A percentile compares a stretch with the other conserved stretches of the same genome.
Evolutionary conservation across 2,888 invertebrate species (phyloP).

Genomic region (Caenorhabditis sp.): DNA sequence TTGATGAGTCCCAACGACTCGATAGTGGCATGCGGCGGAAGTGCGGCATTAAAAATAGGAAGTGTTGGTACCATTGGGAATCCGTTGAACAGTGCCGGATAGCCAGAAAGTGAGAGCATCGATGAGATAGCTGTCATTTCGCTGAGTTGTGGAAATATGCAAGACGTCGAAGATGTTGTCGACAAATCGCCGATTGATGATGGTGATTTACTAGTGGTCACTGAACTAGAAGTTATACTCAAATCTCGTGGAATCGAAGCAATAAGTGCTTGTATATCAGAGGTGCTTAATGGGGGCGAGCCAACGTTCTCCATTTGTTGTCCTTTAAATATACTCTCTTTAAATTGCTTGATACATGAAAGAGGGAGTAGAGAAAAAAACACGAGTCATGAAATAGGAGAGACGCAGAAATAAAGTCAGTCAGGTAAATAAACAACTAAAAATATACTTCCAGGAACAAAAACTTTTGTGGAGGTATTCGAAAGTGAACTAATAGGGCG

Average conservation of each 20-base stretch:
- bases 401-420: too few relatives aligned
- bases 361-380: too few relatives aligned
- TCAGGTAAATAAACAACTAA: too few relatives aligned
- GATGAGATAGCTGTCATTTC: slow-evolving; percentile 30
- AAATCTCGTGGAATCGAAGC: slow-evolving; percentile 34
- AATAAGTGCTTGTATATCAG: slow-evolving; percentile 38
- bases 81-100: slow-evolving; percentile 20
- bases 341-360: neutral
- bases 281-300: slow-evolving; percentile 7
- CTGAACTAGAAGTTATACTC: slow-evolving; percentile 9
- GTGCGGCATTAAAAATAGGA: slow-evolving; percentile 18
- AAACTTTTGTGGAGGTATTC: too few relatives aligned
- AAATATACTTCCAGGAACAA: too few relatives aligned
- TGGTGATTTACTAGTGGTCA: slow-evolving; percentile 13
- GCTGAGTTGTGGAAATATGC: slow-evolving; percentile 31
- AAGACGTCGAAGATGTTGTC: slow-evolving; percentile 23
- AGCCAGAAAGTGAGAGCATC: slow-evolving; percentile 26
- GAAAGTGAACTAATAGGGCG: too few relatives aligned
- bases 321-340: neutral
- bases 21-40: slow-evolving; percentile 35
- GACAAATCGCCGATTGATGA: slow-evolving; percentile 32
- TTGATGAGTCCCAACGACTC: slow-evolving; percentile 40
- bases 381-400: too few relatives aligned
- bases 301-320: neutral
- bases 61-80: slow-evolving; percentile 22